phyloP scores from a whole-genome alignment of 2,888 invertebrate species.

The Anticlea derivata region DNA sequence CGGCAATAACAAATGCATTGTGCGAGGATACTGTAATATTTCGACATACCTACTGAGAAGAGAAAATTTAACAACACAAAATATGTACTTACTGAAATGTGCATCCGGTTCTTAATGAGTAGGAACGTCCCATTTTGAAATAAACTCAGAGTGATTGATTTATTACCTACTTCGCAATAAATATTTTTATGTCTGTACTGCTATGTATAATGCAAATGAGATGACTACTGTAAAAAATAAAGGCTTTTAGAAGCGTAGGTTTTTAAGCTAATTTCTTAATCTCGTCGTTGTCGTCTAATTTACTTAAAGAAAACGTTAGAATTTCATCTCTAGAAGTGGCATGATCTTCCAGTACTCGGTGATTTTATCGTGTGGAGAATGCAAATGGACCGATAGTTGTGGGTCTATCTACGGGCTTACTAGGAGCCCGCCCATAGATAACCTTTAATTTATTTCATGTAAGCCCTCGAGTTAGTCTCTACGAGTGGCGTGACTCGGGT shows the following conservation, averaged over 20 bases:
- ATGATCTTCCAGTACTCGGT: background rate
- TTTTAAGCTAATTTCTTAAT: too few species aligned
- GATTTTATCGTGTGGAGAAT: slow-evolving; percentile 10
- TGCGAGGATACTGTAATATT: slow-evolving; percentile 14
- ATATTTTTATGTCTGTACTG: background rate
- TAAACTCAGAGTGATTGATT: too few species aligned
- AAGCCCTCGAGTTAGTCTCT: too few species aligned
- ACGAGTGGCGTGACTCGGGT: background rate
- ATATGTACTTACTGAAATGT: background rate
- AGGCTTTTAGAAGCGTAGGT: too few species aligned
- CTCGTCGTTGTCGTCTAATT: too few species aligned
- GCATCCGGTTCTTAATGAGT: too few species aligned
- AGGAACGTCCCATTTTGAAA: too few species aligned
- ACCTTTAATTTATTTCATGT: too few species aligned
- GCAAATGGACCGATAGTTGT: too few species aligned
- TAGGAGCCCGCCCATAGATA: too few species aligned
- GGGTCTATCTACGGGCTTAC: too few species aligned
- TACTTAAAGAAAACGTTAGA: background rate
- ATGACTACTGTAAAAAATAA: background rate
- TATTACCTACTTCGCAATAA: too few species aligned
- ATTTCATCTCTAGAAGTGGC: background rate
- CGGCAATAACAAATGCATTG: slow-evolving; percentile 7
- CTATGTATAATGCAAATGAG: slow-evolving; percentile 1
- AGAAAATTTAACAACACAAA: background rate
- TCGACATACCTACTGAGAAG: background rate